Base-by-base conservation (phyloP, 2,888 invertebrate genomes). In the Stenchaetothrips biformis region DNA sequence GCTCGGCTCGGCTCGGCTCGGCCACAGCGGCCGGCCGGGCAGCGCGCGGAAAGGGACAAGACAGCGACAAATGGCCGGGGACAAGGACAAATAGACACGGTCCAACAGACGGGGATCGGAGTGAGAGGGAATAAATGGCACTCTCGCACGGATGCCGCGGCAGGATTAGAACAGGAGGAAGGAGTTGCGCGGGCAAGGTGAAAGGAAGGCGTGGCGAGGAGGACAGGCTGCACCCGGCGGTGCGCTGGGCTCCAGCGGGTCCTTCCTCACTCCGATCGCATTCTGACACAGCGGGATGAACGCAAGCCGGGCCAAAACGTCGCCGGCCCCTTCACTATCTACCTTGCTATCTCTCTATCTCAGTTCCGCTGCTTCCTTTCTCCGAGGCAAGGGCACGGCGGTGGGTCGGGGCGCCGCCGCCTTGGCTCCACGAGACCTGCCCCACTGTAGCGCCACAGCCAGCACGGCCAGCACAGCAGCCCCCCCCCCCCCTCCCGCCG, bases 61-160 rank as follows among this genome's bases (percentile, higher is more conserved):
- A 74, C 67, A 74, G 25, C 67, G 67, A 74, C 67, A 74, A 74
- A 74, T 74, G 67, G 67, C 25, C 4, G 21, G 67, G 11, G 67
- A 74, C 67, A 74, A 74, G 67, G 67, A 74, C 67, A 74, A 74
- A 74, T 74, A 74, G 9, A 74, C 67, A 74, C 67, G 67, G 67
- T 74, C 25, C 67, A 74, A 25, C 67, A 74, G 67, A 74, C 67
- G 67, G 25, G 21, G 25, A 74, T 74, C 67, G 67, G 67, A 74
- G 67, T 6, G 59, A 13, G 59, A 6, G 67, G 67, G 25, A 74
- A 74, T 74, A 25, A 74, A 74, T 74, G 25, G 67, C 25, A 74
- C 67, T 74, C 67, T 21, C 25, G 18, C 53, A 53, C 53, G 16
- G 37, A 37, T 37, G 37, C 37, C 4, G 37, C 37, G 37, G 37